Evolutionary conservation across 2,888 invertebrate genomes (phyloP).

Genomic region (Spodoptera littoralis): DNA sequence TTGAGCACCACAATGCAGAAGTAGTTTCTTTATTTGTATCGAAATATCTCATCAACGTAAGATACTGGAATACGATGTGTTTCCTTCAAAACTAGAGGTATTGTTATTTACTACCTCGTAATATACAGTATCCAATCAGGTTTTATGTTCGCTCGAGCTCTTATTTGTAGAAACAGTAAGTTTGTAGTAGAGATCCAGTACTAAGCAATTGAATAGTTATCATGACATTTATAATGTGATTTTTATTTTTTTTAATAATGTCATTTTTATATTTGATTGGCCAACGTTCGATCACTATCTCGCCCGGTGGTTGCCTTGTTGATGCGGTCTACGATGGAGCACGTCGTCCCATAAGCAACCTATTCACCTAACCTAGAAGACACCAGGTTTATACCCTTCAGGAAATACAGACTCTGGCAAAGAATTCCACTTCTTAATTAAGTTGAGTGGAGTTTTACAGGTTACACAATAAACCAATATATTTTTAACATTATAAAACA

Average conservation of each 20-base stretch:
- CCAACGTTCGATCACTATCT: too few species aligned
- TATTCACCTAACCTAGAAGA: too few species aligned
- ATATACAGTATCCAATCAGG: constrained; percentile 38
- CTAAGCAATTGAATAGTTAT: too few species aligned
- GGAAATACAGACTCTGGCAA: too few species aligned
- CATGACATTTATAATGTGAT: too few species aligned
- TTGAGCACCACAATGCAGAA: constrained; percentile 56
- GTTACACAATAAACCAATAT: not conserved
- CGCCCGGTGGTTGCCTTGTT: too few species aligned
- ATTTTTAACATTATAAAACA: constrained; percentile 23
- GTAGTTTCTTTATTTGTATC: constrained; percentile 67
- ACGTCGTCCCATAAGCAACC: too few species aligned
- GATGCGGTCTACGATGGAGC: too few species aligned
- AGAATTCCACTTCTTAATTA: too few species aligned
- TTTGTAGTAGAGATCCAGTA: constrained; percentile 7
- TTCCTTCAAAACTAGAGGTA: constrained; percentile 41
- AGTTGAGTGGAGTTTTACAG: not conserved
- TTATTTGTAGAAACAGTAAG: constrained; percentile 32
- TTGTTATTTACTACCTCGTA: constrained; percentile 42
- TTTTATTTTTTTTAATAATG: too few species aligned
- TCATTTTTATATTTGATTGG: too few species aligned
- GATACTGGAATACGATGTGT: constrained; percentile 46
- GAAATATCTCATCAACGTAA: constrained; percentile 23
- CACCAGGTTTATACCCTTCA: too few species aligned
- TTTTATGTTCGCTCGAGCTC: constrained; percentile 39